These are phyloP conservation scores for Thryonomys swinderianus DNA, from an alignment of 2,113 vertebrate species.

Conservation along the genomic window DNA sequence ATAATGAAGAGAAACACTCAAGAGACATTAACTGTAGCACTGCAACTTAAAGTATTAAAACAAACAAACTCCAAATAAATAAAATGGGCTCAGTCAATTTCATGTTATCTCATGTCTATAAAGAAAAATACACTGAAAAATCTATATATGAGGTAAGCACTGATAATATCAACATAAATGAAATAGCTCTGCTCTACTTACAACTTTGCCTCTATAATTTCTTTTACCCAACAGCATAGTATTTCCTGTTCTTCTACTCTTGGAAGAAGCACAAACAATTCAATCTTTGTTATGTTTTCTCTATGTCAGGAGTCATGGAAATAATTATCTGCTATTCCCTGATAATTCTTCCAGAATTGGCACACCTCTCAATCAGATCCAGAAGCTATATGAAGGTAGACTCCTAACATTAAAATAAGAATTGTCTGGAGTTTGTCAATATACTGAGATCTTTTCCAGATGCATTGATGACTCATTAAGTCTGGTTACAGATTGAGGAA, in stretches of 20 bases:
- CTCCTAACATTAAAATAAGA: constrained; percentile 24
- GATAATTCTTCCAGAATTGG: neutral
- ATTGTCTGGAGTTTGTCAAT: constrained; percentile 19
- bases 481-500: neutral
- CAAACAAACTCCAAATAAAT: neutral
- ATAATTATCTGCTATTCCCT: neutral
- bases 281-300: constrained; percentile 8
- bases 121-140: constrained; percentile 22
- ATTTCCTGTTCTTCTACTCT: constrained; percentile 49
- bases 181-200: constrained; percentile 27
- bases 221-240: neutral
- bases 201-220: constrained; percentile 48
- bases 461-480: neutral
- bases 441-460: constrained; percentile 19
- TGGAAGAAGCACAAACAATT: constrained; percentile 36
- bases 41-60: constrained; percentile 33
- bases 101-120: constrained; percentile 23
- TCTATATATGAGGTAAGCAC: neutral
- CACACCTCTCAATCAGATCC: neutral
- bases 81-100: constrained; percentile 45
- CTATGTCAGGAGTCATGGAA: constrained; percentile 14
- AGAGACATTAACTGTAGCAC: neutral
- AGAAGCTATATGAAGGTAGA: neutral
- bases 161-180: neutral
- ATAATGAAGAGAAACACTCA: neutral